Evolutionary conservation across 2,113 vertebrate genomes (phyloP), one percentile per base, ranked within the genome.

Genomic region (Agelaius phoeniceus): DNA sequence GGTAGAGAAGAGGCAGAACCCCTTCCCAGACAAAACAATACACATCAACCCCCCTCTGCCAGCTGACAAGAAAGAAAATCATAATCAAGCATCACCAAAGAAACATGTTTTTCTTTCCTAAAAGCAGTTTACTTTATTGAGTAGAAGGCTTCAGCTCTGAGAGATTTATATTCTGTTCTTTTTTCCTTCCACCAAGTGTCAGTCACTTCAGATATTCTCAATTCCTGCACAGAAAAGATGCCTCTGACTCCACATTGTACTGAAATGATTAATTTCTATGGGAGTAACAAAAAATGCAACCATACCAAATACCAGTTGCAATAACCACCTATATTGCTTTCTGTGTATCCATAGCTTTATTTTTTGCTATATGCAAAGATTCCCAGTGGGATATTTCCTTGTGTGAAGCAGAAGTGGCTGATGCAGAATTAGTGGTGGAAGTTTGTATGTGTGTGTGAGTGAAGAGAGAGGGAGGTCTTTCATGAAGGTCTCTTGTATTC

Each of bases 11-110:
- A 93, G 54, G 81, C 89, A 74, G 68, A 94, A 90, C 23, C 48
- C 51, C 55, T 75, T 91, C 73, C 31, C 78, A 51, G 82, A 85
- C n/a, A 66, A 90, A 97, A 92, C 75, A 90, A 83, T 86, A 46
- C 13, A 51, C 63, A 96, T 92, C 88, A 94, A 69, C 79, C 75
- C 63, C 90, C 85, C 79, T 94, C 92, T 80, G 63, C 43, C 51
- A 80, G 51, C 18, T 73, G 22, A 84, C 75, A 96, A 77, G 66
- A 73, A 82, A 72, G 11, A 39, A 93, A 96, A 90, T 84, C 23
- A 83, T 51, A 94, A 88, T 88, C 28, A 52, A 54, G 30, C 73
- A 28, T 65, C 16, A 4, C 39, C 41, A 76, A 87, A 85, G 46
- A 93, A 91, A 57, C 31, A 37, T 11, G 30, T 13, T 87, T 84